Percentiles rank a stretch among this genome's conserved stretches.
Evolutionary conservation across 2,113 vertebrate genomes (phyloP).

Genomic region (Platanista minor): DNA sequence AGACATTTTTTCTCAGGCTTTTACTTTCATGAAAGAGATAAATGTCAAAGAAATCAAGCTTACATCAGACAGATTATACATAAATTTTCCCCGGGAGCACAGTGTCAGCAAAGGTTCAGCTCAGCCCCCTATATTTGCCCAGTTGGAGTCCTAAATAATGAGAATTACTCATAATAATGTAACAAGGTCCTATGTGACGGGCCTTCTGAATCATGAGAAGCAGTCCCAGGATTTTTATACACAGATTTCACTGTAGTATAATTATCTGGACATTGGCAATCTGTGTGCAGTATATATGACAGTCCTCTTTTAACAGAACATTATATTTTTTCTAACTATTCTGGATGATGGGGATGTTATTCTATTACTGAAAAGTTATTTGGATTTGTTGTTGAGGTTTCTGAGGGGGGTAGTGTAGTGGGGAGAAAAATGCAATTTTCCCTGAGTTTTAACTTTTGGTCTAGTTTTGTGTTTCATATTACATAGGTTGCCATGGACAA

Average conservation of each 20-base stretch:
- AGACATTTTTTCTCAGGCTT: constrained; percentile 27
- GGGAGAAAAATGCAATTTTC: neutral
- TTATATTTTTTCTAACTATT: constrained; percentile 1
- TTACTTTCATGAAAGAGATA: constrained; percentile 55
- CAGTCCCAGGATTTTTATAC: neutral
- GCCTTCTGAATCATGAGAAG: neutral
- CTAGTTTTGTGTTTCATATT: neutral
- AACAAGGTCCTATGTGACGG: neutral
- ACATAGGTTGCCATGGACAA: neutral
- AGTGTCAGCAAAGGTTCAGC: constrained; percentile 45
- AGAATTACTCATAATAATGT: constrained; percentile 49
- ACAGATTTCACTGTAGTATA: neutral
- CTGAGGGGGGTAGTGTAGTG: neutral
- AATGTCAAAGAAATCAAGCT: constrained; percentile 66
- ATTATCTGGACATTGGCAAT: neutral
- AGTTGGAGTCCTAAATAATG: constrained; percentile 65
- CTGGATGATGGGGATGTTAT: neutral
- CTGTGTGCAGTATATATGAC: neutral
- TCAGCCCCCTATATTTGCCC: constrained; percentile 50
- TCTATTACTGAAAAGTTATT: constrained; percentile 19
- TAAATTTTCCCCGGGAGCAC: constrained; percentile 42
- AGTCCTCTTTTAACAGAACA: neutral
- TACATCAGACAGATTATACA: constrained; percentile 68
- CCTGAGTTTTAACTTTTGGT: neutral
- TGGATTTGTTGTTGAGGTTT: neutral